Conservation (phyloP, 1,140 invertebrate species). For the Eurosta solidaginis region DNA sequence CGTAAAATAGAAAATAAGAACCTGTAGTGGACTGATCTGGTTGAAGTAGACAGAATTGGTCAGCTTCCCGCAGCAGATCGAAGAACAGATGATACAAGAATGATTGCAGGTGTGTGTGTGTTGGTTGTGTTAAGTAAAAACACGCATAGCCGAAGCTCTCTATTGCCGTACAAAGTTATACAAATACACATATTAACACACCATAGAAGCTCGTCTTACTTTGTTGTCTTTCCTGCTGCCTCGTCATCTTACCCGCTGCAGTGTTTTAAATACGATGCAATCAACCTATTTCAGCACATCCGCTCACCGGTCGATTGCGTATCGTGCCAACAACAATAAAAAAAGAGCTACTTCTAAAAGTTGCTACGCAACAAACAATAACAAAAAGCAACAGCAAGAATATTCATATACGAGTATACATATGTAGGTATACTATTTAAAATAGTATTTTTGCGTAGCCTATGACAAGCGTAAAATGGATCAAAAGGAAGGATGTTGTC, state of each 20-base stretch:
- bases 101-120: not conserved
- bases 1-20: not conserved
- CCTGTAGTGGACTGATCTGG: slow-evolving; percentile 5
- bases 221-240: no score
- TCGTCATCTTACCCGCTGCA: not conserved
- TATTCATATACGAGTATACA: no score
- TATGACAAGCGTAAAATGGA: not conserved
- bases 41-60: not conserved
- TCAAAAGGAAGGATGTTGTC: slow-evolving; percentile 22
- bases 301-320: slow-evolving; percentile 16
- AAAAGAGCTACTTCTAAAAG: not conserved
- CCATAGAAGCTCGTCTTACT: not conserved
- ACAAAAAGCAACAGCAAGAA: not conserved
- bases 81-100: not conserved
- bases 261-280: not conserved
- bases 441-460: no score
- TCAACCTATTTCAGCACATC: slow-evolving; percentile 26
- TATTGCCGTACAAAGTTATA: not conserved
- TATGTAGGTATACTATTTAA: no score
- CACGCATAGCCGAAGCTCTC: not conserved
- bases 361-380: not conserved
- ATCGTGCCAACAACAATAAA: slow-evolving; percentile 11
- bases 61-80: not conserved
- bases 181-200: not conserved
- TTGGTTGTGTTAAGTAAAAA: not conserved